Evolutionary conservation across 2,113 vertebrate genomes (phyloP).

Genomic region (Butorides virescens): DNA sequence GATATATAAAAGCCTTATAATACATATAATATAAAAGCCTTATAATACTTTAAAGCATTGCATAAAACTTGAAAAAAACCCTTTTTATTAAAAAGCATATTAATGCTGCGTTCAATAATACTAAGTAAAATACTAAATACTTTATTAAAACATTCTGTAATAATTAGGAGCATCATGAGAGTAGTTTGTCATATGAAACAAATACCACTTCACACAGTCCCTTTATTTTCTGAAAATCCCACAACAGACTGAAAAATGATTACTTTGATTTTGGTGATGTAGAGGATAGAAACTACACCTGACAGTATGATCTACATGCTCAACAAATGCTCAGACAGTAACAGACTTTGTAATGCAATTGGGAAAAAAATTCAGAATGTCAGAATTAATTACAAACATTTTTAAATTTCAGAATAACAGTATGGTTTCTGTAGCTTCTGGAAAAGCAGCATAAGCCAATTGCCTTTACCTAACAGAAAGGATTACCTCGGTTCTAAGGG

Average conservation of each 20-base stretch:
- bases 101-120: neutral
- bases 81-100: neutral
- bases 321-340: neutral
- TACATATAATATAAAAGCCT: neutral
- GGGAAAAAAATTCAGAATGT: neutral
- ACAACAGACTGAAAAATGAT: neutral
- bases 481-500: neutral
- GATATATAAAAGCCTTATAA: neutral
- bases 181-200: neutral
- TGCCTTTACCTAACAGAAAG: neutral
- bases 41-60: neutral
- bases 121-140: neutral
- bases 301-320: neutral
- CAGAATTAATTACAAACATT: neutral
- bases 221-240: neutral
- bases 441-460: neutral
- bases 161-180: neutral
- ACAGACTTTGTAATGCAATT: neutral
- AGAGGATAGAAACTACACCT: neutral
- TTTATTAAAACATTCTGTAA: neutral
- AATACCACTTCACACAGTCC: neutral
- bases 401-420: neutral
- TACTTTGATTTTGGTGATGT: neutral
- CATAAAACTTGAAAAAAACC: neutral
- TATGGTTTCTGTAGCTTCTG: neutral